Evolutionary conservation across 1,140 invertebrate genomes (phyloP).

Genomic region (Pseudomyrmex cubaensis): DNA sequence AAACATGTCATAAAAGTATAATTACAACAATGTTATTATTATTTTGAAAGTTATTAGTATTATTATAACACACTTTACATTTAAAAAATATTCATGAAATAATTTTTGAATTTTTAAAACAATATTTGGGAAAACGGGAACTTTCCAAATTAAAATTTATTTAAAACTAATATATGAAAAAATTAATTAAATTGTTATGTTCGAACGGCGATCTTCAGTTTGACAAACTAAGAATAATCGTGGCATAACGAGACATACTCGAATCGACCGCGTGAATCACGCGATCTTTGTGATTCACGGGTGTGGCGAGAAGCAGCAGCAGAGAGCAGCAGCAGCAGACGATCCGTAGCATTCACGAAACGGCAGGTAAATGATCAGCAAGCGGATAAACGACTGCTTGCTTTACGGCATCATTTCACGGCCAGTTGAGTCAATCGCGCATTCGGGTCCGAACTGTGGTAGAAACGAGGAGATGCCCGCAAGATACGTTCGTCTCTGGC

Average conservation of each 20-base stretch:
- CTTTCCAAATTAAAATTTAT: too few species aligned
- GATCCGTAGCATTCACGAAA: constrained; percentile 12
- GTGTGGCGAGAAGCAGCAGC: background rate
- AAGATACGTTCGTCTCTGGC: constrained; percentile 8
- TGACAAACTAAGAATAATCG: background rate
- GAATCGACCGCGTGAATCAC: background rate
- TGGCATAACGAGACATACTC: background rate
- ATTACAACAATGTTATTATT: too few species aligned
- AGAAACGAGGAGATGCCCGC: constrained; percentile 32
- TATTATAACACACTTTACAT: too few species aligned
- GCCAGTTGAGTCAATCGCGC: constrained; percentile 40
- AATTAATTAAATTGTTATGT: background rate
- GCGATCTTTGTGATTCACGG: constrained; percentile 14
- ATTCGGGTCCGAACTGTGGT: constrained; percentile 9
- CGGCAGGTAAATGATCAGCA: constrained; percentile 48
- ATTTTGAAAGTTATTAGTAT: too few species aligned
- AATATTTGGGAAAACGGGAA: too few species aligned
- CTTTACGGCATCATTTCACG: constrained; percentile 50
- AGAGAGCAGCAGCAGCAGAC: background rate
- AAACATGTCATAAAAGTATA: too few species aligned
- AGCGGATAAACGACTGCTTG: constrained; percentile 30
- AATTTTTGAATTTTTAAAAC: too few species aligned
- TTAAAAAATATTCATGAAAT: too few species aligned
- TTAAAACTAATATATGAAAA: background rate
- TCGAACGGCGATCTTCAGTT: background rate